These are phyloP conservation scores for Alosa alosa DNA, from an alignment of 2,113 vertebrate genomes.

Conservation along the genomic window DNA sequence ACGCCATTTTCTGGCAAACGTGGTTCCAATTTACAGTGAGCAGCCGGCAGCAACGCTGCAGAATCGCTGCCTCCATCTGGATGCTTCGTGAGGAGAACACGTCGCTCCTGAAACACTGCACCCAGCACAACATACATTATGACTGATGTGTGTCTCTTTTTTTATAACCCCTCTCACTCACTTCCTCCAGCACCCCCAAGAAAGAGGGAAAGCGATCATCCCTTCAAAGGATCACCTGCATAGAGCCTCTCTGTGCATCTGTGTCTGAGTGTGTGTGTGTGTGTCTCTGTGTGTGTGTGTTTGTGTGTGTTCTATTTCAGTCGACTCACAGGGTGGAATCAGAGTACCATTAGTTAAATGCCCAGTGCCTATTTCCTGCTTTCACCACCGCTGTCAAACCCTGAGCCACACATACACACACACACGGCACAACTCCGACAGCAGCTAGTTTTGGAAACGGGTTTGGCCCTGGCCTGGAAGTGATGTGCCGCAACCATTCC, in stretches of 20 bases:
- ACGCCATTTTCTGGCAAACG: background rate
- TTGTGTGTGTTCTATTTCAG: background rate
- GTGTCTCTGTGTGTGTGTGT: background rate
- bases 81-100: background rate
- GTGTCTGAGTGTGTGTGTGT: background rate
- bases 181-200: background rate
- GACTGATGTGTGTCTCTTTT: background rate
- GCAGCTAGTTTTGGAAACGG: background rate
- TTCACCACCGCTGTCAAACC: slow-evolving; percentile 11
- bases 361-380: background rate
- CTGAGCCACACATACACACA: background rate
- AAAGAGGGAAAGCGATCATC: slow-evolving; percentile 7
- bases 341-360: background rate
- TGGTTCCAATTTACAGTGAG: background rate
- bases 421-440: background rate
- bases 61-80: background rate
- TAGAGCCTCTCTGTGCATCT: slow-evolving; percentile 14
- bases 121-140: background rate
- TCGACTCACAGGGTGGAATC: background rate
- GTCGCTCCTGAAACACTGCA: background rate
- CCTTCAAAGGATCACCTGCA: background rate
- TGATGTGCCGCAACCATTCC: no score
- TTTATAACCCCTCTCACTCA: slow-evolving; percentile 14
- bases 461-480: background rate
- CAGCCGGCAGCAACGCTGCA: background rate